Evolutionary conservation across 2,113 vertebrate genomes (phyloP).

Genomic region (Phrynocephalus versicolor): DNA sequence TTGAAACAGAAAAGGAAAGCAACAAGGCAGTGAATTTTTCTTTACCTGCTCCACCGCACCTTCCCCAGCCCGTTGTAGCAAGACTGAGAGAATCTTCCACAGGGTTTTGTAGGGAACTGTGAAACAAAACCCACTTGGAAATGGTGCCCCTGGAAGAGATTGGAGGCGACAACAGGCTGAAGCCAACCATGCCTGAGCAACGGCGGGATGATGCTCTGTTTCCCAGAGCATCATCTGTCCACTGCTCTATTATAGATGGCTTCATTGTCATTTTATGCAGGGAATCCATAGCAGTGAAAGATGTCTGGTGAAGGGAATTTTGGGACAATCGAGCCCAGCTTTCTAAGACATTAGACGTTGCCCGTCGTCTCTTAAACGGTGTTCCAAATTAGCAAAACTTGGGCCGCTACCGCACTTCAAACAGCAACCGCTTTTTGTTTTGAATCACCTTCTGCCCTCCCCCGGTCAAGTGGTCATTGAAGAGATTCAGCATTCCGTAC

Average conservation of each 20-base stretch:
- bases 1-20: conserved; percentile 43
- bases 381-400: background rate
- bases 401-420: too few relatives aligned
- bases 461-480: too few relatives aligned
- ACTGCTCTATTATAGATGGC: background rate
- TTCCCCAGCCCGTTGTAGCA: conserved; percentile 46
- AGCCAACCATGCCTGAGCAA: background rate
- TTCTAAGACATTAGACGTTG: too few relatives aligned
- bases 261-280: background rate
- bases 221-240: background rate
- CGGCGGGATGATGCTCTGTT: background rate
- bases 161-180: background rate
- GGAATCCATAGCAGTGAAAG: too few relatives aligned
- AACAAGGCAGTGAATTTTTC: conserved; percentile 25
- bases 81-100: background rate
- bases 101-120: background rate
- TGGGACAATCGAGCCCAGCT: too few relatives aligned
- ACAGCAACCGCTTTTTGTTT: too few relatives aligned
- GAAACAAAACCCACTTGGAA: background rate
- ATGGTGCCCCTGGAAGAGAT: too few relatives aligned
- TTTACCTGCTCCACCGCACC: background rate
- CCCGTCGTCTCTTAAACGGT: background rate
- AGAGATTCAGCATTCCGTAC: too few relatives aligned
- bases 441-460: too few relatives aligned
- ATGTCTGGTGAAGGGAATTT: too few relatives aligned